Evolutionary conservation across 2,888 invertebrate genomes (phyloP).

Genomic region (Eledone cirrhosa): DNA sequence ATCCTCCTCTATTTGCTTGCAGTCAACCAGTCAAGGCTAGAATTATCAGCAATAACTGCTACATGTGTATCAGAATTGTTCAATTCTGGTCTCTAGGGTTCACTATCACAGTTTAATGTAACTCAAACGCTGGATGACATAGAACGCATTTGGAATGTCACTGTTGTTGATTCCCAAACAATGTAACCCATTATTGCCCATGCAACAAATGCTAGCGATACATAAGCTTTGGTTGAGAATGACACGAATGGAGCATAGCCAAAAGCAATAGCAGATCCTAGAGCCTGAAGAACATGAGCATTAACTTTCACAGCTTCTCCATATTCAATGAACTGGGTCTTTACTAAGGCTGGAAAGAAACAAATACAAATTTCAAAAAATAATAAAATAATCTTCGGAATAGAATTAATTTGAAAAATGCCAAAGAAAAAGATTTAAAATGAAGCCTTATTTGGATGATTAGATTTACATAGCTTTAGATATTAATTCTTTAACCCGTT

Average conservation of each 20-base stretch:
- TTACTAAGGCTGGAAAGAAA: constrained; percentile 23
- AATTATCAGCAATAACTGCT: too few species aligned
- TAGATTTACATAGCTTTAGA: too few species aligned
- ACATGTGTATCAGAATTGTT: too few species aligned
- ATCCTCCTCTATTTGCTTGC: too few species aligned
- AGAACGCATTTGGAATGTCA: constrained; percentile 15
- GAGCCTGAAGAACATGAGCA: constrained; percentile 17
- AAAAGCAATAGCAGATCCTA: constrained; percentile 14
- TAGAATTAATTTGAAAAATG: too few species aligned
- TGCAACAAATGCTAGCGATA: constrained; percentile 24
- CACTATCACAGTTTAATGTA: too few species aligned
- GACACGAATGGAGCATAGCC: constrained; percentile 22
- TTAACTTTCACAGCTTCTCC: constrained; percentile 28
- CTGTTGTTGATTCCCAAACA: constrained; percentile 26
- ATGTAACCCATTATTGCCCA: constrained; percentile 28
- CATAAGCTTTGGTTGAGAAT: constrained; percentile 26
- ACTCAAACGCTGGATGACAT: constrained; percentile 24
- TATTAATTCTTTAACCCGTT: too few species aligned
- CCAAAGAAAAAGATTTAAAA: too few species aligned
- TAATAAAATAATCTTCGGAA: not conserved
- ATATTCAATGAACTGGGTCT: constrained; percentile 1
- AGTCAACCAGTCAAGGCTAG: too few species aligned
- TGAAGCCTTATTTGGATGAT: too few species aligned
- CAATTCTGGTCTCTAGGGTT: too few species aligned
- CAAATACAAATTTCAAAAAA: not conserved